A percentile compares a stretch with the other conserved stretches of the same genome.
Evolutionary conservation across 2,113 vertebrate species (phyloP).

Genomic region (Hippoglossus stenolepis): DNA sequence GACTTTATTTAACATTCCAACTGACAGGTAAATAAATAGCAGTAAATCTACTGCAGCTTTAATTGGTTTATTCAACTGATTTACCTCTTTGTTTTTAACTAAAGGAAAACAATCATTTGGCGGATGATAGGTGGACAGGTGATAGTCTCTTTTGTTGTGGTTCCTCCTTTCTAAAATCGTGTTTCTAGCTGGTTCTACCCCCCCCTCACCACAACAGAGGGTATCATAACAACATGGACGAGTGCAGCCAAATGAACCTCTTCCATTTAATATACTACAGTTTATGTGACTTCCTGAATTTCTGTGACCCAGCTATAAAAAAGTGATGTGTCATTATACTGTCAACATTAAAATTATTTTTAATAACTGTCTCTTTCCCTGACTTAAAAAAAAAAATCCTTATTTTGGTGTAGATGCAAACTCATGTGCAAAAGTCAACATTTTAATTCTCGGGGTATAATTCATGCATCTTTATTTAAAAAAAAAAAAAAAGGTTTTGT

Average conservation of each 20-base stretch:
- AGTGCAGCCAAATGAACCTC: conserved; percentile 12
- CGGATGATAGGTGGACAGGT: not conserved
- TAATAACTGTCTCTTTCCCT: conserved; percentile 56
- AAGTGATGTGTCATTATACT: conserved; percentile 56
- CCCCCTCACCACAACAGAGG: conserved; percentile 10
- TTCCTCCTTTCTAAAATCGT: not conserved
- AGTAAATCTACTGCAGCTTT: conserved; percentile 4
- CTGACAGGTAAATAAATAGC: not conserved
- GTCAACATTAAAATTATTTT: conserved; percentile 67
- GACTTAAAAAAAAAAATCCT: not conserved
- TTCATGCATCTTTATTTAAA: no score
- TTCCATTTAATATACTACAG: conserved; percentile 11
- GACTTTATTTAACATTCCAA: conserved; percentile 1
- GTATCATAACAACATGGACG: conserved; percentile 21
- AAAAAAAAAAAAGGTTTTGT: not conserved
- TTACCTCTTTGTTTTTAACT: conserved; percentile 8
- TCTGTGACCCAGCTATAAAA: conserved; percentile 48
- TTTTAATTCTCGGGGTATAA: not conserved
- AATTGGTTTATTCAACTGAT: conserved; percentile 12
- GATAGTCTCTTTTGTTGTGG: conserved; percentile 3
- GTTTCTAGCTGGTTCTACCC: not conserved
- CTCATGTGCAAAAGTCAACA: no score
- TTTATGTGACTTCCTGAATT: conserved; percentile 33
- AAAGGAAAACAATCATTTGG: not conserved
- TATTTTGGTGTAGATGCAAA: not conserved